Base-by-base conservation (phyloP, 1,140 invertebrate species). In the Rhysida immarginata region DNA sequence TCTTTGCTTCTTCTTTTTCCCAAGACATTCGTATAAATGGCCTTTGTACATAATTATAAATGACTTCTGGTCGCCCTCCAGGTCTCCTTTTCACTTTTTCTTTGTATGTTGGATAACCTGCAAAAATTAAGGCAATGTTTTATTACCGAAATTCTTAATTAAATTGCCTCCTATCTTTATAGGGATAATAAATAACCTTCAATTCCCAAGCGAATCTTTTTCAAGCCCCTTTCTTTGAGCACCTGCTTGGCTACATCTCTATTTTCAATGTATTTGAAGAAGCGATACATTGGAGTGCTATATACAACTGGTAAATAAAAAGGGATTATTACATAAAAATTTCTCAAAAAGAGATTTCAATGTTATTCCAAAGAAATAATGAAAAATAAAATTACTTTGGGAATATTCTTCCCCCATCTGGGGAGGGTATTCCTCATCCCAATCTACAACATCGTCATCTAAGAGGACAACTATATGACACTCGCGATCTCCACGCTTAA, bases 261-360 rank as follows among this genome's bases (percentile, higher is more conserved):
- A 68, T 99, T 99, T 72, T 99, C 96, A 60, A 98, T 96, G 69
- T 99, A 99, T 68, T 98, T 97, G 74, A 99, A 99, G 74, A 99
- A 99, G 60, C 94, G 78, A 61, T 96, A 95, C 78, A 96, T 84
- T 14, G 88, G 83, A 52, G 87, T 93, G 66, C 85, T 90, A 65
- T 87, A 83, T 11, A 93, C 82, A 63, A 87, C 83, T 84, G 64
- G 44, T 69, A 62, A 63, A 55, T 41, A n/a, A 60, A 2, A 44
- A 35, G n/a, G n/a, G n/a, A n/a, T n/a, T n/a, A n/a, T n/a, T n/a
- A n/a, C n/a, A n/a, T n/a, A n/a, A n/a, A n/a, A n/a, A n/a, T n/a
- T n/a, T n/a, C n/a, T n/a, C n/a, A n/a, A n/a, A n/a, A n/a, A n/a
- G n/a, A n/a, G n/a, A n/a, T n/a, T n/a, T n/a, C n/a, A n/a, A n/a